Evolutionary conservation across 2,888 invertebrate genomes (phyloP).

Genomic region (Hyalella azteca): DNA sequence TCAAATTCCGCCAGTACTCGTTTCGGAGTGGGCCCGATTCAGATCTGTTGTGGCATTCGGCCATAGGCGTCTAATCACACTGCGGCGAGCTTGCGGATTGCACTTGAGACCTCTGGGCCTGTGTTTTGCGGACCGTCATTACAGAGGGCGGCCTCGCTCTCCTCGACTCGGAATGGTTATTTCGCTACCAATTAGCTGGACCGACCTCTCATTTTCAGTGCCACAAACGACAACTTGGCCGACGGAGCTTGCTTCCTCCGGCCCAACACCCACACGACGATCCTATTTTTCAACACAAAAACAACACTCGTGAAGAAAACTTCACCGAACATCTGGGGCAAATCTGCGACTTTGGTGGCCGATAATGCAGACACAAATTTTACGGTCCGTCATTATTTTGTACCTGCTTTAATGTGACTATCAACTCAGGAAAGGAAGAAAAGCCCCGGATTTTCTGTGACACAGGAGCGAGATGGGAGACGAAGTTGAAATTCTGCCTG

Average conservation of each 20-base stretch:
- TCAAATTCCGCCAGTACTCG: background rate
- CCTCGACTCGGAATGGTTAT: constrained; percentile 31
- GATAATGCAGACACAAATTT: constrained; percentile 30
- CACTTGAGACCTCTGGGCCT: background rate
- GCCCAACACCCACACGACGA: constrained; percentile 28
- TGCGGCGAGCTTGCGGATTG: background rate
- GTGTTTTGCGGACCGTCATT: constrained; percentile 24
- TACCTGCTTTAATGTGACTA: constrained; percentile 14
- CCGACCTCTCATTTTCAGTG: constrained; percentile 33
- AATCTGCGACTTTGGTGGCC: constrained; percentile 27
- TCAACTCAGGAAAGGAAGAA: background rate
- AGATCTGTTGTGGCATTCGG: background rate
- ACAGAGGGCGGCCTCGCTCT: constrained; percentile 11
- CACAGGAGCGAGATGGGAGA: too few relatives aligned
- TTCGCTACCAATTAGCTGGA: constrained; percentile 30
- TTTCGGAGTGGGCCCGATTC: background rate
- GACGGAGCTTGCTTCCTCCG: background rate
- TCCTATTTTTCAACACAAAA: constrained; percentile 6
- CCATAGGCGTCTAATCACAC: background rate
- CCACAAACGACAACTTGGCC: constrained; percentile 36
- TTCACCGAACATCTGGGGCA: constrained; percentile 19
- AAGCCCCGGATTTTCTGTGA: too few relatives aligned
- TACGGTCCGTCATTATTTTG: constrained; percentile 4
- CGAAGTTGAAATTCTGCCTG: too few relatives aligned
- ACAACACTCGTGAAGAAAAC: background rate